Percentiles rank a stretch among this genome's conserved stretches.
These are phyloP conservation scores for Styela plicata DNA, from an alignment of 23 tunicate species.

Conservation along the genomic window DNA sequence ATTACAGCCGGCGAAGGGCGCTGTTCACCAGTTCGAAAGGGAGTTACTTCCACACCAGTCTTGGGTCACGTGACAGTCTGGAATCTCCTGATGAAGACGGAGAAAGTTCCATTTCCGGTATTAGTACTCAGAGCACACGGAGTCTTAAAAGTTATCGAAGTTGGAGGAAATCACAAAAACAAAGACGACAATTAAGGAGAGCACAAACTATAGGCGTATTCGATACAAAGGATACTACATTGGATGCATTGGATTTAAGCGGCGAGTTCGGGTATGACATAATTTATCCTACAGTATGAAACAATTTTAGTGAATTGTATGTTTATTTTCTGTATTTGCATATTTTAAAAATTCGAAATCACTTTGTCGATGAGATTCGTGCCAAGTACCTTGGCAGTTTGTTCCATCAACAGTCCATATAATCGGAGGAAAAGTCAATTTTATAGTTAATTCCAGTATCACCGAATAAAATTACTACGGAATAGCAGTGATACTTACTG, in stretches of 20 bases:
- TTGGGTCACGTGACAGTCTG: constrained; percentile 9
- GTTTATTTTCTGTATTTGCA: too few species aligned
- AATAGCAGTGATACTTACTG: too few species aligned
- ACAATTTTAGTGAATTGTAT: too few species aligned
- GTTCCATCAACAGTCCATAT: too few species aligned
- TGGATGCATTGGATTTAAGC: constrained; percentile 16
- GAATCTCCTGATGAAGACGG: constrained; percentile 2
- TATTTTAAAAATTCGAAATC: too few species aligned
- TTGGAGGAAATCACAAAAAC: constrained; percentile 5
- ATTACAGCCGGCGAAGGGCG: constrained; percentile 1
- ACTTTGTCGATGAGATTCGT: too few species aligned
- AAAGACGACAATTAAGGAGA: background rate
- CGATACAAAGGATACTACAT: background rate
- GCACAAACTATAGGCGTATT: background rate
- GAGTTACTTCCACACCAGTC: background rate
- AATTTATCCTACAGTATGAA: too few species aligned
- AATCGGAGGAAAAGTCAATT: too few species aligned
- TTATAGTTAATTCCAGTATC: too few species aligned
- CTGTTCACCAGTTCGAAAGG: background rate
- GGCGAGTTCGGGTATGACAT: constrained; percentile 5
- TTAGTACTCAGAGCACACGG: constrained; percentile 8
- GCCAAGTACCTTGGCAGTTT: too few species aligned
- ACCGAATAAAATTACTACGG: too few species aligned
- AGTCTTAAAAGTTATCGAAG: background rate
- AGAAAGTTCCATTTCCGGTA: background rate